A percentile compares a stretch with the other conserved stretches of the same genome.
phyloP scores from a whole-genome alignment of 2,797 vertebrate genomes.

The Loriculus beryllinus region DNA sequence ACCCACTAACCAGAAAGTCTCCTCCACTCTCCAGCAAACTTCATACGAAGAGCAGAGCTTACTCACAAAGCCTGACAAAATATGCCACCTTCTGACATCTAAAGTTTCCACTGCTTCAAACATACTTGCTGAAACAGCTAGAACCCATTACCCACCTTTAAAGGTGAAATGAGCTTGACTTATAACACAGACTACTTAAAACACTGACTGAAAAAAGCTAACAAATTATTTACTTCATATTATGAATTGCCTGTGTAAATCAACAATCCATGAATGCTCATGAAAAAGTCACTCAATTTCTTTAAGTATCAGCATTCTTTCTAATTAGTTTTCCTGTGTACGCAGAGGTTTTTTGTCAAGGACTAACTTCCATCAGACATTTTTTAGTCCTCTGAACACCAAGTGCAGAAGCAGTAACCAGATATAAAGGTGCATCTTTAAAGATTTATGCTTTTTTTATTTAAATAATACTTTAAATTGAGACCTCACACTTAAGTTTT shows the following conservation, averaged over 20 bases:
- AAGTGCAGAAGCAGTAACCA: neutral
- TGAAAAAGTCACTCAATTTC: neutral
- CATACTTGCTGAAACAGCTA: neutral
- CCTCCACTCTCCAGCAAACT: neutral
- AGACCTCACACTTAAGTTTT: neutral
- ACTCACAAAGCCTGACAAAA: neutral
- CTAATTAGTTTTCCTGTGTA: neutral
- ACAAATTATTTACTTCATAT: neutral
- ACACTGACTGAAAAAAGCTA: neutral
- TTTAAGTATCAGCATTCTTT: neutral
- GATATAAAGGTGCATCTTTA: neutral
- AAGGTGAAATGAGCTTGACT: neutral
- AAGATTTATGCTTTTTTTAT: neutral
- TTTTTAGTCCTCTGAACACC: neutral
- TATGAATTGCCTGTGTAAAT: neutral
- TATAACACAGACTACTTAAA: neutral
- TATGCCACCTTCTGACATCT: neutral
- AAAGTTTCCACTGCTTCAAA: neutral
- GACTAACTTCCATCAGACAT: neutral
- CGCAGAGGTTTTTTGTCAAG: neutral
- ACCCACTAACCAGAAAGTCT: neutral
- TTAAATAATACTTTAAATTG: neutral
- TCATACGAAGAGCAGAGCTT: neutral
- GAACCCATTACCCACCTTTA: neutral
- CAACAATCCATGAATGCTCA: neutral